Percentiles rank a stretch among this genome's conserved stretches.
These are phyloP conservation scores for Etheostoma cragini DNA, from an alignment of 2,113 vertebrate species.

Conservation along the genomic window DNA sequence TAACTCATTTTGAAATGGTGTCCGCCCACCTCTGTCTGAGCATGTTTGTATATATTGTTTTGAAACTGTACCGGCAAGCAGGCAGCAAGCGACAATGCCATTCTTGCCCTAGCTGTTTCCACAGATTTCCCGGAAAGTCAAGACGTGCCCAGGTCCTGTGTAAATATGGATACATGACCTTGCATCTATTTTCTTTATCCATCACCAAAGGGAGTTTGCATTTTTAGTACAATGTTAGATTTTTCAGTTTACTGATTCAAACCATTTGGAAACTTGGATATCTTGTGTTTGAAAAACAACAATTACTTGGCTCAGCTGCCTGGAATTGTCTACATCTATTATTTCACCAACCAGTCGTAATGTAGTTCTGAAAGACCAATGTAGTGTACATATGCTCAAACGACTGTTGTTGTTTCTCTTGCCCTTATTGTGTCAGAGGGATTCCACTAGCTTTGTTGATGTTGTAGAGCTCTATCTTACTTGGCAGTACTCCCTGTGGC, in stretches of 20 bases:
- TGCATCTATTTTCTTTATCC: background rate
- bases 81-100: slow-evolving; percentile 3
- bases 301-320: slow-evolving; percentile 13
- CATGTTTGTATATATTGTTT: background rate
- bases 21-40: slow-evolving; percentile 13
- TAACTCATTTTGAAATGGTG: slow-evolving; percentile 27
- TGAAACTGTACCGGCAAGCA: slow-evolving; percentile 12
- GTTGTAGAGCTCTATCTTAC: slow-evolving; percentile 23
- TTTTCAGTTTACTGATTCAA: background rate
- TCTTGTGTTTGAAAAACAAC: background rate
- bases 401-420: slow-evolving; percentile 29
- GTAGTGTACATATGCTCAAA: slow-evolving; percentile 17
- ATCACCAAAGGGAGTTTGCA: background rate
- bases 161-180: background rate
- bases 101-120: slow-evolving; percentile 12
- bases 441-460: slow-evolving; percentile 46
- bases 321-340: slow-evolving; percentile 2
- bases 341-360: background rate
- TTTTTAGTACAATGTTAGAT: background rate
- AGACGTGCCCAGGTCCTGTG: background rate
- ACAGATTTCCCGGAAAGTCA: slow-evolving; percentile 15
- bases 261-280: background rate
- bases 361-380: slow-evolving; percentile 49
- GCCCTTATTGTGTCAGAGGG: slow-evolving; percentile 41
- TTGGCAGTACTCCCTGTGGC: slow-evolving; percentile 58